A percentile compares a stretch with the other conserved stretches of the same genome.
Evolutionary conservation across 2,113 vertebrate species (phyloP).

Genomic region (Sialia sialis): DNA sequence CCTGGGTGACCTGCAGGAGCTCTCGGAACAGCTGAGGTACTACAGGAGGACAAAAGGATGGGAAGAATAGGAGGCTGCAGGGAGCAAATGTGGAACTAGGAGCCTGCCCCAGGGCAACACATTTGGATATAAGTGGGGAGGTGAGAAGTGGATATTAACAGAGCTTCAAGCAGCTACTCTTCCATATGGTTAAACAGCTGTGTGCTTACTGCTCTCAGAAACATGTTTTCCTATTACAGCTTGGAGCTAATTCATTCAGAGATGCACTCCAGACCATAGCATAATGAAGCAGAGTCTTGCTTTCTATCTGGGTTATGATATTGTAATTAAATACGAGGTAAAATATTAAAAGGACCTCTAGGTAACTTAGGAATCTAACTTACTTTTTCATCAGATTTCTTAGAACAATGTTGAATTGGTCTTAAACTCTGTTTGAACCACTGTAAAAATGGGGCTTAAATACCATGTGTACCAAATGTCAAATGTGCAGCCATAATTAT

Average conservation of each 20-base stretch:
- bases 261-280: background rate
- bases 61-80: background rate
- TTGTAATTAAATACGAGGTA: background rate
- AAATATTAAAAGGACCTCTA: background rate
- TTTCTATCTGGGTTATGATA: background rate
- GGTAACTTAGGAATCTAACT: background rate
- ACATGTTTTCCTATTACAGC: background rate
- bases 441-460: background rate
- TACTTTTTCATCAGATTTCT: background rate
- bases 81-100: background rate
- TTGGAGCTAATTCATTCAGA: background rate
- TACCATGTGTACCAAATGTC: background rate
- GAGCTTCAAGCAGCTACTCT: background rate
- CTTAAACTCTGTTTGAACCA: background rate
- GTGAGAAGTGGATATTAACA: conserved; percentile 14
- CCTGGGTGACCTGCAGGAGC: background rate
- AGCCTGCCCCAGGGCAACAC: background rate
- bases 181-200: conserved; percentile 37
- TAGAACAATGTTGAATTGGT: background rate
- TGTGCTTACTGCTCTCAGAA: conserved; percentile 5
- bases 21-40: background rate
- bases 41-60: background rate
- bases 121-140: background rate
- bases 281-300: background rate
- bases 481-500: background rate